Percentiles rank a stretch among this genome's conserved stretches.
Conservation (phyloP, 2,797 vertebrate genomes). For the Alosa sapidissima region DNA sequence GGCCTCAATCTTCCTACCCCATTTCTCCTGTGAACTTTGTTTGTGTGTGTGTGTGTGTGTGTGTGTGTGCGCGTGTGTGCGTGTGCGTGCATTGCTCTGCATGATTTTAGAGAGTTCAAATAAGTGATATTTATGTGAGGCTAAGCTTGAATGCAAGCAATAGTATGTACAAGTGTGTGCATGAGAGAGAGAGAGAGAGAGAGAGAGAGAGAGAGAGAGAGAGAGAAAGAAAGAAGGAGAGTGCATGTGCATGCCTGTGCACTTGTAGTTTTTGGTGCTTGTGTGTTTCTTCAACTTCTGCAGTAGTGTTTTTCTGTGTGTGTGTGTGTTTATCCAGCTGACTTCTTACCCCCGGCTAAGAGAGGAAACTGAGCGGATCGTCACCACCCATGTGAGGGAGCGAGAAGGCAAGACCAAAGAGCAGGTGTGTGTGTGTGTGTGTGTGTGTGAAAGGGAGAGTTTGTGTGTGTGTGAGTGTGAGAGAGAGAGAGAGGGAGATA, state of each 20-base stretch:
- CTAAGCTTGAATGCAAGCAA: neutral
- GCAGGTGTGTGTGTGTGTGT: slow-evolving; percentile 69
- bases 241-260: no score
- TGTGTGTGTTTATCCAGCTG: slow-evolving; percentile 69
- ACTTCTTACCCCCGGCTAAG: slow-evolving; percentile 87
- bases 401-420: slow-evolving; percentile 92
- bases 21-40: neutral
- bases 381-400: slow-evolving; percentile 89
- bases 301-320: slow-evolving; percentile 48
- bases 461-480: no score
- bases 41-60: slow-evolving; percentile 2
- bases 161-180: neutral
- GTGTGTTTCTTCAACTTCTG: slow-evolving; percentile 44
- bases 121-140: neutral
- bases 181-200: no score
- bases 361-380: slow-evolving; percentile 92
- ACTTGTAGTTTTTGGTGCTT: neutral
- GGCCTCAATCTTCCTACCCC: neutral
- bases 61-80: slow-evolving; percentile 6
- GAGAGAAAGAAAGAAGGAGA: no score
- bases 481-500: no score
- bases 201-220: no score
- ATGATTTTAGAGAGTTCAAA: neutral
- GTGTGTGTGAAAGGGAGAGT: no score
- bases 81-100: neutral